Base-by-base conservation (phyloP, 1,140 invertebrate genomes). In the Thrips palmi region DNA sequence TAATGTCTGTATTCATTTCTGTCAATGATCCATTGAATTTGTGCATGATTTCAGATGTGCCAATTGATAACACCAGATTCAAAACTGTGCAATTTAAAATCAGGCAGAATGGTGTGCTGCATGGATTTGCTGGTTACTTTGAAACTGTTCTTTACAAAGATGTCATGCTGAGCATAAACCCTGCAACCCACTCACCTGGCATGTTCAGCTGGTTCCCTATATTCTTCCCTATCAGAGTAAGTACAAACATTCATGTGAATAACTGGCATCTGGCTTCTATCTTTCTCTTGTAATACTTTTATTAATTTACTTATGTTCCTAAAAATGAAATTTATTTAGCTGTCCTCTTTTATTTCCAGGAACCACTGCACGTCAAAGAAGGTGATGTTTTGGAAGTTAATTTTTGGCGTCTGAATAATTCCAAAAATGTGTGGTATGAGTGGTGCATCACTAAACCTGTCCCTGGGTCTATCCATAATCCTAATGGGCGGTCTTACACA, bases 161-260 rank as follows among this genome's bases (percentile, higher is more conserved):
- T 53, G 68, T 93, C 28, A 74, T 60, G 24, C 61, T 97, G 7
- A 94, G 89, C 53, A 97, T 92, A 52, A 68, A 82, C 45, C 92
- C 92, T 3, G 60, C 68, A 12, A 87, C 80, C 4, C 80, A 92
- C 53, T 88, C 87, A 23, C 64, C 67, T 3, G 81, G 81, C 50
- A 89, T 97, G 85, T 85, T 92, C 47, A 89, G 86, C 45, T 97
- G 93, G 93, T 97, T 97, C 55, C 89, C 92, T 10, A 85, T 94
- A 36, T 84, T 82, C 45, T 93, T 96, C 54, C 89, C 92, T 19
- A 69, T 94, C 14, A 68, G 68, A 57, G 81, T 84, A 66, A 55
- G 55, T 41, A 15, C 37, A 12, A 22, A 33, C 18, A 17, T 7
- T 12, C 25, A 27, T 23, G 14, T 40, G n/a, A 25, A 39, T 21